Base-by-base conservation (phyloP, 2,888 invertebrate species). In the Apamea crenata region DNA sequence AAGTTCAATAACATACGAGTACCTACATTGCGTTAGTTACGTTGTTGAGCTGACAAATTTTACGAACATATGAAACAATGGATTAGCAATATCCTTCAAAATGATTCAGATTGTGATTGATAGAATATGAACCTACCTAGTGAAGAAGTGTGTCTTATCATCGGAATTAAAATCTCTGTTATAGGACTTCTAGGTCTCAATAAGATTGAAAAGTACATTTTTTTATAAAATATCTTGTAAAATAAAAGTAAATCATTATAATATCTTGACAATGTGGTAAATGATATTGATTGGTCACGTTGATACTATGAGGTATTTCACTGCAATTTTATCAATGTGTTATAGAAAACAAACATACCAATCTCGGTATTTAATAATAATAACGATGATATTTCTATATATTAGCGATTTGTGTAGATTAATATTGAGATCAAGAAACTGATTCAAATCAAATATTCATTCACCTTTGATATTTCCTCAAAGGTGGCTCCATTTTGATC, bases 231-330 rank as follows among this genome's bases (percentile, higher is more conserved):
- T 29, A 29, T 61, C 36, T 18, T 50, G 25, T 59, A 47, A 66
- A 75, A 53, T n/a, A 69, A 47, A 77, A 40, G 25, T n/a, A 82
- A 63, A 77, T 47, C 1, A n/a, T n/a, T n/a, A n/a, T 63, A 63
- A 83, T 77, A 83, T 77, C 80, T 83, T 81, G 53, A 59, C 14
- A 78, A 53, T 78, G n/a, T 59, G 70, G 25, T 77, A 32, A 53
- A 47, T 50, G 25, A 16, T 66, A 70, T 78, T 29, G 59, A 83
- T 83, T 81, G 59, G 81, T 78, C 81, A 83, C 81, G 69, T 65
- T 65, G n/a, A 70, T 80, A 70, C 50, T 77, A 50, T 74, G 16
- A 53, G 32, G 65, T 59, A 83, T 83, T 81, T 70, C 50, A 36
- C 53, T 69, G 44, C 36, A 68, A 68, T 83, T 61, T 68, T 67